These are phyloP conservation scores for Ceratina australensis DNA, from an alignment of 1,140 invertebrate species.

Conservation along the genomic window DNA sequence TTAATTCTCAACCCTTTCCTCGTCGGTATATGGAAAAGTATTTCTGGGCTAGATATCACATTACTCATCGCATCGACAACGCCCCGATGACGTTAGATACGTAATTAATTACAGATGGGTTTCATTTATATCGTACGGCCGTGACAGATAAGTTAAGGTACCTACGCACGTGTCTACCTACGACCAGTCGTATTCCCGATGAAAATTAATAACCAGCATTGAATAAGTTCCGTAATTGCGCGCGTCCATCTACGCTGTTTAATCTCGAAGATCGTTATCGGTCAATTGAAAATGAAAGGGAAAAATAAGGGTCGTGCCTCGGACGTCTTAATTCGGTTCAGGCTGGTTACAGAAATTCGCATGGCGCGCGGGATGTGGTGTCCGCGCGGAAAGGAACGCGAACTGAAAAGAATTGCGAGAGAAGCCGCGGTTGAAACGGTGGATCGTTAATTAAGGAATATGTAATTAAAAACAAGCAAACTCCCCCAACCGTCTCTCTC, in stretches of 20 bases:
- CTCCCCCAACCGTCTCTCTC: slow-evolving; percentile 42
- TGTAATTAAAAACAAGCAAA: slow-evolving; percentile 68
- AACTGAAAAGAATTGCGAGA: background rate
- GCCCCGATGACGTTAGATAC: too few species aligned
- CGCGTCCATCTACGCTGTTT: too few species aligned
- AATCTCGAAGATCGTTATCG: background rate
- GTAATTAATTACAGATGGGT: too few species aligned
- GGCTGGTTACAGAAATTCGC: slow-evolving; percentile 23
- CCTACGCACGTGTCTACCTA: too few species aligned
- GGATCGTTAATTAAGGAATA: slow-evolving; percentile 69
- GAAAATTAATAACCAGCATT: too few species aligned
- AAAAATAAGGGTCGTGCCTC: background rate
- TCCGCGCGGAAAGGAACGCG: background rate
- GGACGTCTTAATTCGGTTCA: slow-evolving; percentile 40
- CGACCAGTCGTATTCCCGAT: too few species aligned
- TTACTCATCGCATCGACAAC: too few species aligned
- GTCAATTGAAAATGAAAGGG: background rate
- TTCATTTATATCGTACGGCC: too few species aligned
- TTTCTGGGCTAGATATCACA: background rate
- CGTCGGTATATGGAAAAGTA: background rate
- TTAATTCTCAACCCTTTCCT: slow-evolving; percentile 15
- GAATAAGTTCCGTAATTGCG: too few species aligned
- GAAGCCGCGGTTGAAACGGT: slow-evolving; percentile 1
- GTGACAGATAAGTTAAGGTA: too few species aligned
- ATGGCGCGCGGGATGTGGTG: background rate